Conservation (phyloP, 2,113 vertebrate genomes). For the Romanogobio albipinnatus region DNA sequence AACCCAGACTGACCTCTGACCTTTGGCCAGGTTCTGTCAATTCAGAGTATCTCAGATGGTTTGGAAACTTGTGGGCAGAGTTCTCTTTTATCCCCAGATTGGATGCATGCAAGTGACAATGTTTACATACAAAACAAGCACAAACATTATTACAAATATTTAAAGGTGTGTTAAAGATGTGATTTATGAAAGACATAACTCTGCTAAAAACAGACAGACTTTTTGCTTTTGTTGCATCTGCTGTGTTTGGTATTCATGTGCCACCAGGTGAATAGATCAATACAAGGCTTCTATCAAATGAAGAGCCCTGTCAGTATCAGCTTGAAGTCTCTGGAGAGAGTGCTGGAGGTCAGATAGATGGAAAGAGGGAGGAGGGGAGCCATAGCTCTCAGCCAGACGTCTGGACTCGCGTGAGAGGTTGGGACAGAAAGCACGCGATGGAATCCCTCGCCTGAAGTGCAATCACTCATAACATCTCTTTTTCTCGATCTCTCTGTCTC, state of each 20-base stretch:
- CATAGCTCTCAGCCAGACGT: conserved; percentile 47
- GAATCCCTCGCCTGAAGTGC: conserved; percentile 47
- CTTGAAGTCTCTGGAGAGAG: conserved; percentile 43
- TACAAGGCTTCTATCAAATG: conserved; percentile 52
- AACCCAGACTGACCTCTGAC: conserved; percentile 45
- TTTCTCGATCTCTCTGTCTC: conserved; percentile 15
- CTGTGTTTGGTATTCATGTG: conserved; percentile 50
- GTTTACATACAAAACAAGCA: neutral
- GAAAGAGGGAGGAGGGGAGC: conserved; percentile 22
- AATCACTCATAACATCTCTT: conserved; percentile 32
- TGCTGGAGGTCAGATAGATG: conserved; percentile 7
- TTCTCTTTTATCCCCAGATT: neutral
- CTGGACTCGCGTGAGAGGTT: conserved; percentile 47
- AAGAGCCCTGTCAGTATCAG: conserved; percentile 59
- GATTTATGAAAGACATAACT: neutral
- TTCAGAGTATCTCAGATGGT: conserved; percentile 31
- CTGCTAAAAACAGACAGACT: conserved; percentile 42
- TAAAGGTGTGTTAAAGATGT: neutral
- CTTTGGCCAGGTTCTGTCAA: conserved; percentile 48
- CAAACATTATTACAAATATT: neutral
- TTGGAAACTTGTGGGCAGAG: neutral
- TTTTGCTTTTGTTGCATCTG: conserved; percentile 44
- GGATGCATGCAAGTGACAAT: neutral
- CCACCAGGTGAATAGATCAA: conserved; percentile 55
- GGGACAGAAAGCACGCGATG: conserved; percentile 42